phyloP scores from a whole-genome alignment of 2,888 invertebrate species.

The Drosophila cognata region DNA sequence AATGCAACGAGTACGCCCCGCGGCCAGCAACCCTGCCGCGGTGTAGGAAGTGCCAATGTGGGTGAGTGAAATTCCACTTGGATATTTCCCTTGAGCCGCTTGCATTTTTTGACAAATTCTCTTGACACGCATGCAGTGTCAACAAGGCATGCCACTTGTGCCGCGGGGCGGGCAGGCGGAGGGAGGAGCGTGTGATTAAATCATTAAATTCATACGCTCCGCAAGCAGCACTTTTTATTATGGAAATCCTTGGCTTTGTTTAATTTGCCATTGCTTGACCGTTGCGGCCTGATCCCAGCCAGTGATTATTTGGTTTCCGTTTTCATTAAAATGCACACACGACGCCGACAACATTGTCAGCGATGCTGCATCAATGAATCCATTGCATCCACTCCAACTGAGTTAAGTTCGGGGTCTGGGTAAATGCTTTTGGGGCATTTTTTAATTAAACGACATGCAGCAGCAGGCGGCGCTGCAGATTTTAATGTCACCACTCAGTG shows the following conservation, averaged over 20 bases:
- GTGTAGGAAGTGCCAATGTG: background rate
- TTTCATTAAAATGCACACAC: conserved; percentile 76
- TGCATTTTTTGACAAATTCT: conserved; percentile 81
- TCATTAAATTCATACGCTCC: conserved; percentile 84
- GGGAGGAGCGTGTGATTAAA: conserved; percentile 76
- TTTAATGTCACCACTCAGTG: conserved; percentile 69
- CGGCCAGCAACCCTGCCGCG: conserved; percentile 20
- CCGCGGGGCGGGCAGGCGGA: conserved; percentile 19
- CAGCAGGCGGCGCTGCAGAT: conserved; percentile 44
- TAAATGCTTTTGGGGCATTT: conserved; percentile 82
- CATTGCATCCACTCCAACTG: conserved; percentile 38
- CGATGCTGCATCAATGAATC: conserved; percentile 55
- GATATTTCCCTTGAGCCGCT: conserved; percentile 75
- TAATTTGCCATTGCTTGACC: conserved; percentile 67
- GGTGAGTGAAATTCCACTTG: conserved; percentile 57
- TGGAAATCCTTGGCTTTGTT: conserved; percentile 66
- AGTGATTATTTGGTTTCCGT: conserved; percentile 79
- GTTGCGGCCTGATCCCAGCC: conserved; percentile 49
- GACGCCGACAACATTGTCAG: conserved; percentile 25
- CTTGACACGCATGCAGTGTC: conserved; percentile 79
- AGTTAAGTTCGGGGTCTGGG: conserved; percentile 44
- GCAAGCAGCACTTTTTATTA: conserved; percentile 77
- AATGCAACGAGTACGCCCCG: conserved; percentile 56
- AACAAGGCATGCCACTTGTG: conserved; percentile 70
- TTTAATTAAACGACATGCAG: conserved; percentile 77